Conservation (phyloP, 2,797 vertebrate species). For the Smutsia temminckii region DNA sequence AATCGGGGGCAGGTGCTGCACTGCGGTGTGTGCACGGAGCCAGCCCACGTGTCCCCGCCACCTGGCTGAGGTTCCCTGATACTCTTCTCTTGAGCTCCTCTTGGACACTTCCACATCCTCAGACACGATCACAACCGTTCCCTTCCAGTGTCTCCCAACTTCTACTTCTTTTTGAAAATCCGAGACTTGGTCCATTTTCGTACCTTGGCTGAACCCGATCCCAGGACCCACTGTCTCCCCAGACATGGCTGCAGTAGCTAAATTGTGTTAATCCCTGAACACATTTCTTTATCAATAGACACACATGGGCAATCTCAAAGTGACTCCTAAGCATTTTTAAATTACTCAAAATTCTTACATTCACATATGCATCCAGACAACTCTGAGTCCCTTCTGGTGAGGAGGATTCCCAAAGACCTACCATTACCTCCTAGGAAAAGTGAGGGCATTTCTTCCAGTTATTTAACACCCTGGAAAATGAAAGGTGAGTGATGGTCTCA, state of each 20-base stretch:
- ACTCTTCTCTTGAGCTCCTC: background rate
- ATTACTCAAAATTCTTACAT: background rate
- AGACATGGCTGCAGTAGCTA: background rate
- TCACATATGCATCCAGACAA: background rate
- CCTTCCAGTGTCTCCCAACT: background rate
- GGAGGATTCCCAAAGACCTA: background rate
- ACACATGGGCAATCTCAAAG: background rate
- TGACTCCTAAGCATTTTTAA: background rate
- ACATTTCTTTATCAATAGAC: rapidly evolving
- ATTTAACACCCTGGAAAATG: background rate
- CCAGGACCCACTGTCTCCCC: background rate
- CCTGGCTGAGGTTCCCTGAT: background rate
- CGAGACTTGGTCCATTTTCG: background rate
- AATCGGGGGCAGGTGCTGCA: background rate
- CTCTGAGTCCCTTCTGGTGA: too few species aligned
- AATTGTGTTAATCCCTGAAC: background rate
- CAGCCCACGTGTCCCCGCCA: background rate
- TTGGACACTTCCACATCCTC: background rate
- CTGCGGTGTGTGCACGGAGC: background rate
- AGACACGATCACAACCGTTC: background rate
- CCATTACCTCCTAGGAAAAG: background rate
- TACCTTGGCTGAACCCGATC: too few species aligned
- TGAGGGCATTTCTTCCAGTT: background rate
- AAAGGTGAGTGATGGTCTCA: background rate
- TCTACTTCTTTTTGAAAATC: background rate